Evolutionary conservation across 1,140 invertebrate genomes (phyloP), one percentile per base, ranked within the genome.

Genomic region (Nebria ingens): DNA sequence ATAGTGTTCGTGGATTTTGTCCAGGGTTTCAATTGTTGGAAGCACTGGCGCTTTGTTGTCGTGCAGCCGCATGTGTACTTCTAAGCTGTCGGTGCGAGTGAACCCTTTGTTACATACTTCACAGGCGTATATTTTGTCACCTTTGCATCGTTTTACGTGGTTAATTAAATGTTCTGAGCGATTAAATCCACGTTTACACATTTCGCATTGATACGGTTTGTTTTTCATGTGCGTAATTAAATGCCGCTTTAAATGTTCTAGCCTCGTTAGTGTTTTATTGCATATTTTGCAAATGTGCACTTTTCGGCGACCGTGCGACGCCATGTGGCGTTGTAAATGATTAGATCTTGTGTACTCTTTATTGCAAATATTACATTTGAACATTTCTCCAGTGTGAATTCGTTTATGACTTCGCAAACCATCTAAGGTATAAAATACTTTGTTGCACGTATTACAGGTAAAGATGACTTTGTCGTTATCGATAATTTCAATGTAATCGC

Each of bases 121-220:
- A 60, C 76, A 78, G 40, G 68, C 64, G 53, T 74, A 68, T 1
- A 75, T 70, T 22, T 53, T 61, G 34, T 69, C 64, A 2, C 67
- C 66, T 61, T 67, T 68, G 58, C 68, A 70, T 51, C 60, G 63
- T 55, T 58, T 61, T 9, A 57, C 64, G 59, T 79, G 78, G 6
- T 71, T 69, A 20, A 67, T 65, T 11, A 79, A 64, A 53, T 76
- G 73, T 56, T 77, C 76, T 12, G 65, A 59, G 2, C 75, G 64
- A n/a, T 73, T 68, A 57, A 78, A 79, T 6, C 73, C 72, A 15
- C 71, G 68, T 25, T 73, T 70, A 58, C 80, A 82, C 0, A 71
- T 68, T 23, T 72, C 68, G 61, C 79, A 81, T 59, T 68, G 77
- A 66, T 67, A 81, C 59, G 68, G 68, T 58, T 68, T 70, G 23